Conservation (phyloP, 2,888 invertebrate genomes). For the Chironomus tentans region DNA sequence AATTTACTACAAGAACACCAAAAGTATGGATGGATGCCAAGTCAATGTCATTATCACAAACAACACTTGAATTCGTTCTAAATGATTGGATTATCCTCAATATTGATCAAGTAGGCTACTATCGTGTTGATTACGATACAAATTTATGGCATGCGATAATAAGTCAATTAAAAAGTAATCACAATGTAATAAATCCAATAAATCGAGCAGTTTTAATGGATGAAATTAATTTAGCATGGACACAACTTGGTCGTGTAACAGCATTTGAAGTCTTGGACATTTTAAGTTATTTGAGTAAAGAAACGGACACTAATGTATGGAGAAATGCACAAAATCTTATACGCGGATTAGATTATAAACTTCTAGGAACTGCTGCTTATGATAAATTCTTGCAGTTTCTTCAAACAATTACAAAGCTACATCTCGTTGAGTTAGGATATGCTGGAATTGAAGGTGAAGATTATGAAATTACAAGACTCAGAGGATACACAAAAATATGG, state of each 20-base stretch:
- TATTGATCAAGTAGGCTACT: neutral
- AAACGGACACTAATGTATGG: neutral
- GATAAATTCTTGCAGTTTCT: neutral
- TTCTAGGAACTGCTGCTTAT: neutral
- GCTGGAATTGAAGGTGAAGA: neutral
- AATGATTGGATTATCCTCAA: constrained; percentile 1
- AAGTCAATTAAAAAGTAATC: constrained; percentile 41
- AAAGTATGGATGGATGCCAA: neutral
- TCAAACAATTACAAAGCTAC: neutral
- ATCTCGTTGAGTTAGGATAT: neutral
- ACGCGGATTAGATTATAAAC: neutral
- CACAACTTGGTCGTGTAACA: neutral
- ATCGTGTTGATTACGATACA: constrained; percentile 3
- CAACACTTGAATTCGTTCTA: neutral
- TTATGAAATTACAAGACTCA: neutral
- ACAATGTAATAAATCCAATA: constrained; percentile 30
- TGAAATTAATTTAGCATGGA: neutral
- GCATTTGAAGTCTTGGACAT: neutral
- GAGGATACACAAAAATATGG: neutral
- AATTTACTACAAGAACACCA: neutral
- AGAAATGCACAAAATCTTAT: neutral
- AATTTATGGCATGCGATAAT: constrained; percentile 51
- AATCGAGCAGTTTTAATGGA: neutral
- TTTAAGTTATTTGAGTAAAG: neutral
- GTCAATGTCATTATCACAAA: neutral